Evolutionary conservation across 2,888 invertebrate genomes (phyloP).

Genomic region (Conistra vaccinii): DNA sequence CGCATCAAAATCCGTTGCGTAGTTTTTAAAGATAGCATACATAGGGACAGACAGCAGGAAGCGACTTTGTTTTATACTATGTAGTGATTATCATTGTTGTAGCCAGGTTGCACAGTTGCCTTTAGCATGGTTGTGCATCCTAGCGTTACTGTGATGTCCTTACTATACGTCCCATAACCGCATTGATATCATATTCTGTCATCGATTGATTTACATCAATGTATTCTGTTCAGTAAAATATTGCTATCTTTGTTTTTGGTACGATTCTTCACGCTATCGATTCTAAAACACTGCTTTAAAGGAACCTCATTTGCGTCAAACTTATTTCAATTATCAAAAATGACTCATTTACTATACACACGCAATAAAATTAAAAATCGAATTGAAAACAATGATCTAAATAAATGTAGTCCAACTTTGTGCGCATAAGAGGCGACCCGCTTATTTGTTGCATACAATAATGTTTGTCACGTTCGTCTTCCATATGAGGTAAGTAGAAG

Average conservation of each 20-base stretch:
- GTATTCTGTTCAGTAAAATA: no score
- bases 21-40: no score
- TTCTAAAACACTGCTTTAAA: background rate
- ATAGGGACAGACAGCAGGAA: no score
- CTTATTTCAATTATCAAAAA: background rate
- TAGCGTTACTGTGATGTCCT: background rate
- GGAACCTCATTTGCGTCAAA: background rate
- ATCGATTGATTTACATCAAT: no score
- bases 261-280: background rate
- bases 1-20: no score
- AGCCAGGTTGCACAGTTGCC: background rate
- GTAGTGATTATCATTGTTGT: background rate
- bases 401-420: constrained; percentile 23
- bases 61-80: no score
- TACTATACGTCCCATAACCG: background rate
- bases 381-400: constrained; percentile 38
- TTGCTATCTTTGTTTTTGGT: no score
- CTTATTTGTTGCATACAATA: constrained; percentile 20
- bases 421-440: background rate
- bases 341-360: constrained; percentile 11
- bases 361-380: background rate
- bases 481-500: constrained; percentile 21
- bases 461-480: constrained; percentile 26
- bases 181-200: no score
- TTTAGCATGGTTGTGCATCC: background rate